These are phyloP conservation scores for Drosophila quadrilineata DNA, from an alignment of 1,140 invertebrate species.

Conservation along the genomic window DNA sequence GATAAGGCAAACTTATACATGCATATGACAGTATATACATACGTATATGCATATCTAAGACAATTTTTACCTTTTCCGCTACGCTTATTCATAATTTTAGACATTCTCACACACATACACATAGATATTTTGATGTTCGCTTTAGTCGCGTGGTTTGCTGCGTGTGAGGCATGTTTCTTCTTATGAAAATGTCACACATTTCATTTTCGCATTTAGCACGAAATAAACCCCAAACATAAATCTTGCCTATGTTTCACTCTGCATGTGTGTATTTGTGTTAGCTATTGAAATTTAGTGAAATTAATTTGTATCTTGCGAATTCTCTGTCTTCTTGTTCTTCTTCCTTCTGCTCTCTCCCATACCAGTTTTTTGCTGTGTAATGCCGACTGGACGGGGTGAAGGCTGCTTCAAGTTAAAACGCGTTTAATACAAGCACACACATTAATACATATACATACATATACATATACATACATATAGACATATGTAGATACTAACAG, in stretches of 20 bases:
- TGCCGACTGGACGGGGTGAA: conserved; percentile 1
- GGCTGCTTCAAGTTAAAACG: conserved; percentile 58
- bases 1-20: conserved; percentile 51
- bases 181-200: conserved; percentile 45
- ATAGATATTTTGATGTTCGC: conserved; percentile 26
- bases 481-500: neutral
- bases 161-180: conserved; percentile 46
- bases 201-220: conserved; percentile 29
- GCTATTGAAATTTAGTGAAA: conserved; percentile 51
- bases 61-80: conserved; percentile 47
- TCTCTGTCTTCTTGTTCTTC: conserved; percentile 41
- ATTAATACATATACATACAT: neutral
- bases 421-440: conserved; percentile 53
- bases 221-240: conserved; percentile 47
- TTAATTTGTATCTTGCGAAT: conserved; percentile 41
- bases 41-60: conserved; percentile 31
- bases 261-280: conserved; percentile 12
- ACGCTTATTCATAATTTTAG: conserved; percentile 53
- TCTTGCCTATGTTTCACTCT: conserved; percentile 20
- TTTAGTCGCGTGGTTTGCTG: conserved; percentile 21
- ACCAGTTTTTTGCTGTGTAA: conserved; percentile 58
- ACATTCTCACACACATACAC: conserved; percentile 3
- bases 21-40: neutral
- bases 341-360: conserved; percentile 39
- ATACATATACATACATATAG: neutral